phyloP scores from a whole-genome alignment of 2,888 invertebrate genomes.

The Stratiomys singularior region DNA sequence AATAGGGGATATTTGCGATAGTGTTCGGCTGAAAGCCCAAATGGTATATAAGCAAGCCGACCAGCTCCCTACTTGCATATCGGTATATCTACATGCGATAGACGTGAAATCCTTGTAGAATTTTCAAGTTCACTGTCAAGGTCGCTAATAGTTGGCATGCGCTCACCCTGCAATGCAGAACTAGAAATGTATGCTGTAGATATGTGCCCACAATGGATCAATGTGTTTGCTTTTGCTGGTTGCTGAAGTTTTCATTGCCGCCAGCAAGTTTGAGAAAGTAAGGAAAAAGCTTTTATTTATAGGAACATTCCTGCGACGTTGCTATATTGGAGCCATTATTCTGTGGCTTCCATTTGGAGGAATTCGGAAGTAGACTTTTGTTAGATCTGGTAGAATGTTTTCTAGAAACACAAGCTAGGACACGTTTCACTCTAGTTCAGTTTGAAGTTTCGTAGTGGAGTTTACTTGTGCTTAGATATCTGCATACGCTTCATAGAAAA shows the following conservation, averaged over 20 bases:
- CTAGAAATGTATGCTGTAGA: conserved; percentile 59
- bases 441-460: too few relatives aligned
- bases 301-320: too few relatives aligned
- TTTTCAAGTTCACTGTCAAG: conserved; percentile 86
- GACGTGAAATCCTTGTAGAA: conserved; percentile 42
- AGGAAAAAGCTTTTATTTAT: neutral
- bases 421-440: too few relatives aligned
- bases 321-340: too few relatives aligned
- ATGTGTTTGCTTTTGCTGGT: conserved; percentile 3
- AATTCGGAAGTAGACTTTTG: too few relatives aligned
- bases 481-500: too few relatives aligned
- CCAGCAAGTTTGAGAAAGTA: neutral
- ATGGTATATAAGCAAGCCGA: neutral
- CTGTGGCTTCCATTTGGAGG: too few relatives aligned
- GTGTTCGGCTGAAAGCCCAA: neutral
- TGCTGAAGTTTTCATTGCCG: neutral
- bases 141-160: conserved; percentile 75
- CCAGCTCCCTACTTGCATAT: neutral
- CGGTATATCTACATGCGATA: neutral
- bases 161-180: conserved; percentile 76
- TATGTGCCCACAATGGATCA: neutral
- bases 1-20: neutral
- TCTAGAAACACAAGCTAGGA: too few relatives aligned
- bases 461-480: too few relatives aligned
- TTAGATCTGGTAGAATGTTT: too few relatives aligned